Percentiles rank a stretch among this genome's conserved stretches.
Conservation (phyloP, 2,888 invertebrate genomes). For the Pristionchus maxplancki region DNA sequence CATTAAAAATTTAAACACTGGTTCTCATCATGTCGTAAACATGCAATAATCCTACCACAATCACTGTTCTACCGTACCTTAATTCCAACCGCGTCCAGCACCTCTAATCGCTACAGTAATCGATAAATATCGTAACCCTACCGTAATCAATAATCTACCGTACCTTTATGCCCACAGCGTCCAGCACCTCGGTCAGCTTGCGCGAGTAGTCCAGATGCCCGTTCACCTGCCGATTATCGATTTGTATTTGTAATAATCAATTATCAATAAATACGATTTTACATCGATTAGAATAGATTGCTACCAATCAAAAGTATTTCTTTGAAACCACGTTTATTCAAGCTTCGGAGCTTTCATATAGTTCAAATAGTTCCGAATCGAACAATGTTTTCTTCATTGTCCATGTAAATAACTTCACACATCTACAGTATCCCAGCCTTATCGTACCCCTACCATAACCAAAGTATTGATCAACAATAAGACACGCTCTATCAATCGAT, state of each 20-base stretch:
- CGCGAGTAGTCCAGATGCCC: conserved; percentile 76
- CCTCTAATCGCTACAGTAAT: neutral
- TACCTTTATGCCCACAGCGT: conserved; percentile 69
- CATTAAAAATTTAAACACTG: too few relatives aligned
- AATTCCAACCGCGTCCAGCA: neutral
- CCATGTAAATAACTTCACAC: too few relatives aligned
- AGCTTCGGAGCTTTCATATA: too few relatives aligned
- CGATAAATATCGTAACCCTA: neutral
- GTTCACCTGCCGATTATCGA: conserved; percentile 66
- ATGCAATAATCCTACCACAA: too few relatives aligned
- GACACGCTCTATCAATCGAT: neutral
- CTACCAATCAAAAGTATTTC: too few relatives aligned
- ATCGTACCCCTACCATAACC: too few relatives aligned
- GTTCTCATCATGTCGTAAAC: too few relatives aligned
- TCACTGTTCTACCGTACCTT: neutral
- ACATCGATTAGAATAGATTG: too few relatives aligned
- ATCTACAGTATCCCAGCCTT: too few relatives aligned
- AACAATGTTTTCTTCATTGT: too few relatives aligned
- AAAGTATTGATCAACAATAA: neutral
- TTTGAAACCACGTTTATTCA: too few relatives aligned
- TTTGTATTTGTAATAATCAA: neutral
- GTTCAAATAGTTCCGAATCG: too few relatives aligned
- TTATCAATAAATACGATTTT: neutral
- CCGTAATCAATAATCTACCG: neutral
- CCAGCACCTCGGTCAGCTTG: conserved; percentile 72